Percentiles rank a stretch among this genome's conserved stretches.
These are phyloP conservation scores for Drosophila percnosoma DNA, from an alignment of 2,888 invertebrate species.

Conservation along the genomic window DNA sequence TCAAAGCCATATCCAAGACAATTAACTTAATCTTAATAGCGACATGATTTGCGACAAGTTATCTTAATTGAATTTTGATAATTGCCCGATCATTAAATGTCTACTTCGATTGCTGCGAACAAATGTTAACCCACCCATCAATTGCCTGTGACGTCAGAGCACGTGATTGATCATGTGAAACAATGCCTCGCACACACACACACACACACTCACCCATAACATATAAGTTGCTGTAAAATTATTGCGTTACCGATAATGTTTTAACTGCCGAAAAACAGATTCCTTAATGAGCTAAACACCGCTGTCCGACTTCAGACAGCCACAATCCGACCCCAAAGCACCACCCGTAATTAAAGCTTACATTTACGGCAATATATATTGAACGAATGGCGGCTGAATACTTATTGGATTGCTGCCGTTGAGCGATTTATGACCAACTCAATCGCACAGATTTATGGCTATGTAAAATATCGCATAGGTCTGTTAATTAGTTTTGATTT, in stretches of 20 bases:
- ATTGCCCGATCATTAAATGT: slow-evolving; percentile 53
- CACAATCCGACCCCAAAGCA: slow-evolving; percentile 6
- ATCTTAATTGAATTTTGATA: slow-evolving; percentile 79
- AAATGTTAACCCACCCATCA: slow-evolving; percentile 37
- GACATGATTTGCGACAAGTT: slow-evolving; percentile 63
- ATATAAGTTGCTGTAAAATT: slow-evolving; percentile 47
- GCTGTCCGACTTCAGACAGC: slow-evolving; percentile 6
- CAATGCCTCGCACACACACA: slow-evolving; percentile 13
- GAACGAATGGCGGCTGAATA: slow-evolving; percentile 2
- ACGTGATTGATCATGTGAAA: slow-evolving; percentile 80
- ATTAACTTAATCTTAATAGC: slow-evolving; percentile 72
- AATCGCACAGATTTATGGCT: slow-evolving; percentile 42
- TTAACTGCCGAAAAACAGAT: slow-evolving; percentile 66
- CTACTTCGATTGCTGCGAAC: slow-evolving; percentile 35
- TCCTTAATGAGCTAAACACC: slow-evolving; percentile 68
- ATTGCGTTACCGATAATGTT: slow-evolving; percentile 72
- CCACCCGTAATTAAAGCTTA: slow-evolving; percentile 44
- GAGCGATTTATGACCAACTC: slow-evolving; percentile 54
- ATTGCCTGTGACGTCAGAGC: slow-evolving; percentile 71
- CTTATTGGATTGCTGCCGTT: slow-evolving; percentile 14
- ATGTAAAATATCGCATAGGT: slow-evolving; percentile 23
- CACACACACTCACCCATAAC: slow-evolving; percentile 7
- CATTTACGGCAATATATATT: slow-evolving; percentile 19
- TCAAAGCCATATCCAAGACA: slow-evolving; percentile 57
- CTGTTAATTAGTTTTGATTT: slow-evolving; percentile 50